Conservation (phyloP, 2,113 vertebrate genomes). For the Protobothrops mucrosquamatus region DNA sequence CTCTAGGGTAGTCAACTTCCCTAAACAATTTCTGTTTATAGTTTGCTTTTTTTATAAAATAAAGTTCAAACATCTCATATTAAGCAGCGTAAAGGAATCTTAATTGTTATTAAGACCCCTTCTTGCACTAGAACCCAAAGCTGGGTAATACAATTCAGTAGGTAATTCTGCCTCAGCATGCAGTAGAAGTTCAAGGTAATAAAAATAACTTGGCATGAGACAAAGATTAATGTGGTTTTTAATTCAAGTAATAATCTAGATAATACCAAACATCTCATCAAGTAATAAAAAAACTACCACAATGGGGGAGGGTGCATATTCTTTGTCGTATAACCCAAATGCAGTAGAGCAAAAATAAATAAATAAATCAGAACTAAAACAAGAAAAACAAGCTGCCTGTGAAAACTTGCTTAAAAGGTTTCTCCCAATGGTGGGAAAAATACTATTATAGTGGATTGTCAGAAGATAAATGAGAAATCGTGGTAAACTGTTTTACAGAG, state of each 20-base stretch:
- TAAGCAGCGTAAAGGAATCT: not conserved
- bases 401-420: conserved; percentile 23
- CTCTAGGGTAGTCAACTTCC: not conserved
- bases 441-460: not conserved
- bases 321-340: not conserved
- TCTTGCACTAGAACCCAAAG: not conserved
- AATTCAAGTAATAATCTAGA: not conserved
- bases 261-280: fast-evolving
- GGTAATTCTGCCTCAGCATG: not conserved
- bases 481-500: not conserved
- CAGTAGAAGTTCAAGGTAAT: not conserved
- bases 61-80: not conserved
- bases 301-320: not conserved
- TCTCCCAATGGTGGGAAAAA: not conserved
- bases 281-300: not conserved
- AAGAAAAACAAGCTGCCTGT: conserved; percentile 18
- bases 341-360: not conserved
- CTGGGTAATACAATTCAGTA: not conserved
- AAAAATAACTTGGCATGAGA: not conserved
- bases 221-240: not conserved
- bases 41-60: not conserved
- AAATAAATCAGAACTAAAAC: conserved; percentile 1
- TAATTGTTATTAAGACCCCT: not conserved
- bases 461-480: conserved; percentile 37
- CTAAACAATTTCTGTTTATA: not conserved